These are phyloP conservation scores for Ornithorhynchus anatinus DNA, from an alignment of 2,113 vertebrate species.

Conservation along the genomic window DNA sequence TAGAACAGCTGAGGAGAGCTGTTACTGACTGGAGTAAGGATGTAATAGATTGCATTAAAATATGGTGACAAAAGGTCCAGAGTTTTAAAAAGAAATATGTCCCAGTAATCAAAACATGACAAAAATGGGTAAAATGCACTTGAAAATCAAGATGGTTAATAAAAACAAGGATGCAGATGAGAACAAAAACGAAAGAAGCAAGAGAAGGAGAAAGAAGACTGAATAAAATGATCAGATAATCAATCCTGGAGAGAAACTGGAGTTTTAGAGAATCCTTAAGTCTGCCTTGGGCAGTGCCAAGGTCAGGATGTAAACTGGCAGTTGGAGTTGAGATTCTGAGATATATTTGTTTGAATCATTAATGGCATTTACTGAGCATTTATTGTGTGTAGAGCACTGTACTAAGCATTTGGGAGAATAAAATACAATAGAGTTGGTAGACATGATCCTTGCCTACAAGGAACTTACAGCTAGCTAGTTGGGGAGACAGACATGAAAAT, in stretches of 20 bases:
- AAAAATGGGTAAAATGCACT: background rate
- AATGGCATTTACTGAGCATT: too few relatives aligned
- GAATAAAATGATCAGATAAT: background rate
- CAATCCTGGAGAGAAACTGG: background rate
- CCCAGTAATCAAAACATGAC: background rate
- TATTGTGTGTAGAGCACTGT: too few relatives aligned
- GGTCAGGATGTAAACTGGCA: too few relatives aligned
- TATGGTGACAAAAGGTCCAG: background rate
- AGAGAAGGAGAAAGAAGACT: background rate
- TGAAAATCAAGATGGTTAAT: background rate
- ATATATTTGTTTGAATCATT: too few relatives aligned
- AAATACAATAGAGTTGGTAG: too few relatives aligned
- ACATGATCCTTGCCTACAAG: too few relatives aligned
- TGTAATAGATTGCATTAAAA: background rate
- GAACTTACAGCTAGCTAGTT: too few relatives aligned
- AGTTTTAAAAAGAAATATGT: background rate
- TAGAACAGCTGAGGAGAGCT: background rate
- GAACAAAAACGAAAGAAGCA: background rate
- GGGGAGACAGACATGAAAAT: too few relatives aligned
- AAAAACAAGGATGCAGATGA: background rate
- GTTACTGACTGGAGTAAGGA: background rate
- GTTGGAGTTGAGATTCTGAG: too few relatives aligned
- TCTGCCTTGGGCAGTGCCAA: background rate
- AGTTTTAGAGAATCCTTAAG: background rate
- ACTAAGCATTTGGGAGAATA: too few relatives aligned